Evolutionary conservation across 1,140 invertebrate species (phyloP), one percentile per base, ranked within the genome.

Genomic region (Daktulosphaira vitifoliae): DNA sequence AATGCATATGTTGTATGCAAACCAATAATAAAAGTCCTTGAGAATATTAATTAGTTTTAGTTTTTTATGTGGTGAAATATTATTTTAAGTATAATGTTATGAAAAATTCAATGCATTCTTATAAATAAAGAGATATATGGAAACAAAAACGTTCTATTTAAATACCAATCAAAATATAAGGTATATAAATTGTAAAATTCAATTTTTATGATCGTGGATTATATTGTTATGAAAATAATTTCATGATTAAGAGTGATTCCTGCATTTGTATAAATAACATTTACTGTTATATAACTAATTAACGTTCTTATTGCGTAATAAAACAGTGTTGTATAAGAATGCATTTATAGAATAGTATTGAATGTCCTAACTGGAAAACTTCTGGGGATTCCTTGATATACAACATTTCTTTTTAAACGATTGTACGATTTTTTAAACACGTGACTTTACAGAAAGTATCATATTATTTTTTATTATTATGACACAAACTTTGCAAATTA

Each of bases 231-330:
- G 11, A 20, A 54, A 39, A n/a, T n/a, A n/a, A n/a, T n/a, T n/a
- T n/a, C n/a, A n/a, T n/a, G n/a, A n/a, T n/a, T n/a, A n/a, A n/a
- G n/a, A n/a, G n/a, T n/a, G n/a, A n/a, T n/a, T n/a, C n/a, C n/a
- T n/a, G n/a, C n/a, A n/a, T n/a, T n/a, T n/a, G n/a, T n/a, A n/a
- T n/a, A n/a, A n/a, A n/a, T n/a, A n/a, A n/a, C n/a, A n/a, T n/a
- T n/a, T n/a, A n/a, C n/a, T n/a, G n/a, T 54, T 39, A 54, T 39
- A 23, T 54, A 54, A 54, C 37, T 54, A 54, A 54, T 54, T 54
- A 54, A 54, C 23, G 37, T 39, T n/a, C 9, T 23, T 9, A 54
- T 54, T 54, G 15, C 52, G 37, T 54, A 54, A 54, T 15, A 54
- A 11, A 37, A 8, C 25, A 2, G 20, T 7, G 38, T 56, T 56